A percentile compares a stretch with the other conserved stretches of the same genome.
Conservation (phyloP, 1,140 invertebrate species). For the Heliconius congener region DNA sequence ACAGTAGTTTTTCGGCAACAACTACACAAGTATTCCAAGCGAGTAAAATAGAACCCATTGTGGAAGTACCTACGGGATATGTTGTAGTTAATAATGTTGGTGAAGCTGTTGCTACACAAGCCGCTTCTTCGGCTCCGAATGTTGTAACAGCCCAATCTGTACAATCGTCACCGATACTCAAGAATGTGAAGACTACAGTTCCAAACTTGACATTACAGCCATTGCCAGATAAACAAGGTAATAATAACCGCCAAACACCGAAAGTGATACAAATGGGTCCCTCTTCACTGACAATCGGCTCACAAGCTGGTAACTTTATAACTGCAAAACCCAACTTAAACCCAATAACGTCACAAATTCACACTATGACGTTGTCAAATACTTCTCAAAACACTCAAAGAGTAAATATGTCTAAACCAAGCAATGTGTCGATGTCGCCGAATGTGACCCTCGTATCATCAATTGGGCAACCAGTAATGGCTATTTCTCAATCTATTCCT, state of each 20-base stretch:
- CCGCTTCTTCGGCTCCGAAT: slow-evolving; percentile 64
- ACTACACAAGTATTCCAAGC: slow-evolving; percentile 92
- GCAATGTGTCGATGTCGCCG: slow-evolving; percentile 67
- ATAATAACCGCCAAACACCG: slow-evolving; percentile 65
- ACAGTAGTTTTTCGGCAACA: slow-evolving; percentile 89
- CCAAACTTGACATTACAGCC: slow-evolving; percentile 80
- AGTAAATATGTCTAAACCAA: slow-evolving; percentile 61
- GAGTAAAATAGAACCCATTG: slow-evolving; percentile 90
- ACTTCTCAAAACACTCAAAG: slow-evolving; percentile 61
- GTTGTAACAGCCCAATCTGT: slow-evolving; percentile 69
- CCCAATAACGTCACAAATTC: slow-evolving; percentile 76
- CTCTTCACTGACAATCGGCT: slow-evolving; percentile 52
- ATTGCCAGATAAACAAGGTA: slow-evolving; percentile 70
- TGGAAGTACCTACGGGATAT: slow-evolving; percentile 87
- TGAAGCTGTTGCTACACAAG: slow-evolving; percentile 65
- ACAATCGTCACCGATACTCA: slow-evolving; percentile 68
- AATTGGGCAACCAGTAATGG: slow-evolving; percentile 72
- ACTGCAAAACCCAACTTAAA: slow-evolving; percentile 65
- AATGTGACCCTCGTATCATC: slow-evolving; percentile 73
- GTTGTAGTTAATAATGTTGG: slow-evolving; percentile 86
- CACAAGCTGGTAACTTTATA: slow-evolving; percentile 61
- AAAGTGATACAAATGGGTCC: slow-evolving; percentile 75
- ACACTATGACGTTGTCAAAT: slow-evolving; percentile 68
- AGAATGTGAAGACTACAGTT: slow-evolving; percentile 70
- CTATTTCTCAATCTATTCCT: slow-evolving; percentile 74